Conservation (phyloP, 2,113 vertebrate species). For the Pavo muticus region DNA sequence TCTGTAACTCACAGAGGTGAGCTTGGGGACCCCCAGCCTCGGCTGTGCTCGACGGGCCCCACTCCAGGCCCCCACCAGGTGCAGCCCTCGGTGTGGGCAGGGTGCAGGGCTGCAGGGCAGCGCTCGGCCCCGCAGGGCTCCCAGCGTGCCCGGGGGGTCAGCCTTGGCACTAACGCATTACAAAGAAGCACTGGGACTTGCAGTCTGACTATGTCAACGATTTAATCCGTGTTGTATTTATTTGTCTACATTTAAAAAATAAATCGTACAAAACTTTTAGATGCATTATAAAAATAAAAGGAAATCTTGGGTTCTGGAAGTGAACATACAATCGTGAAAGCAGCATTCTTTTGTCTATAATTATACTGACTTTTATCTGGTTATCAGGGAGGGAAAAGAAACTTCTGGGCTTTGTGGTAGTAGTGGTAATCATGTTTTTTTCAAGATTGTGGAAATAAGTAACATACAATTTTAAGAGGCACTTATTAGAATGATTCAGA, state of each 20-base stretch:
- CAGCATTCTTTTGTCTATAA: not conserved
- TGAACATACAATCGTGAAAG: slow-evolving; percentile 5
- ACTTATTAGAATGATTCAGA: slow-evolving; percentile 77
- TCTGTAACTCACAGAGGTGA: not conserved
- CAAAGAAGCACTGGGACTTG: not conserved
- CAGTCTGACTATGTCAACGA: slow-evolving; percentile 17
- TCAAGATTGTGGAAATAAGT: slow-evolving; percentile 84
- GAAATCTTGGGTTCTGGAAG: not conserved
- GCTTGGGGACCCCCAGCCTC: not conserved
- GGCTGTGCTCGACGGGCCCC: not conserved
- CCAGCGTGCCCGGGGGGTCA: not conserved
- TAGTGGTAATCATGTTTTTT: not conserved
- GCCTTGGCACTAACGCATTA: not conserved
- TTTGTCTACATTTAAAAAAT: slow-evolving; percentile 17
- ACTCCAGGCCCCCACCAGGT: not conserved
- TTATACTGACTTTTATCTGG: slow-evolving; percentile 23
- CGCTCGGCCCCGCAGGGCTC: not conserved
- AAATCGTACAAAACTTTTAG: not conserved
- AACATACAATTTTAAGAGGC: slow-evolving; percentile 88
- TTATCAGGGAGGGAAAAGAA: slow-evolving; percentile 24
- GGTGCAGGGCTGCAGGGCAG: not conserved
- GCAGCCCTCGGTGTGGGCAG: not conserved
- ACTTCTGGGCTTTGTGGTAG: not conserved
- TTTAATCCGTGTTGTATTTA: not conserved
- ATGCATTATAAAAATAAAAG: slow-evolving; percentile 13